Evolutionary conservation across 2,888 invertebrate genomes (phyloP), one percentile per base, ranked within the genome.

Genomic region (Limnephilus marmoratus): DNA sequence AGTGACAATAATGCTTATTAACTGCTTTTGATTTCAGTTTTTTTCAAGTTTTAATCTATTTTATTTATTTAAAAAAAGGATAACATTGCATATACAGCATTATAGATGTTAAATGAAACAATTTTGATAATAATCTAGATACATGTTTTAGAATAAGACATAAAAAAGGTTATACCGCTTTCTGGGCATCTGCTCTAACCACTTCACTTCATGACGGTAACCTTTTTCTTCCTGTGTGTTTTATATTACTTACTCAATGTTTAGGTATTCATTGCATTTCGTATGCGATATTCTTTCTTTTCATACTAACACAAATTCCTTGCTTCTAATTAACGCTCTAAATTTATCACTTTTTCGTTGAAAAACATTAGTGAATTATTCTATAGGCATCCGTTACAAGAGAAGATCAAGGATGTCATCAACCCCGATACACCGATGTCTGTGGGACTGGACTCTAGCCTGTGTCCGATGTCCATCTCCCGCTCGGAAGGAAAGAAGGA

Each of bases 391-490:
- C 93, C 94, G 13, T 91, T 96, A 91, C 95, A 95, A 95, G 96
- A 96, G 90, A 96, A 95, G 94, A 88, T 82, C 49, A 95, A 96
- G 94, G 95, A 96, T 95, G 96, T 95, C 80, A 95, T 95, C 94
- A 68, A 68, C 24, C 93, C 95, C 94, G 96, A 96, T 94, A 97
- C 97, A 5, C 97, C 97, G 2, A 97, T 97, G 97, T 96, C 96
- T 80, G 95, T 97, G 92, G 96, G 95, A 80, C 94, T 95, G 90
- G 95, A 96, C 94, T 96, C 96, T 2, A 96, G 96, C 94, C 95
- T 96, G 45, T 95, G 96, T 92, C 98, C 98, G 3, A 97, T 97
- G 98, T 98, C 97, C 15, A 95, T 97, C 93, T 97, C 97, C 93
- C 96, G 96, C 93, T 95, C 95, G 0, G 96, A 96, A 93, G 95